phyloP scores from a whole-genome alignment of 1,140 invertebrate species.

The Leptopilina clavipes region DNA sequence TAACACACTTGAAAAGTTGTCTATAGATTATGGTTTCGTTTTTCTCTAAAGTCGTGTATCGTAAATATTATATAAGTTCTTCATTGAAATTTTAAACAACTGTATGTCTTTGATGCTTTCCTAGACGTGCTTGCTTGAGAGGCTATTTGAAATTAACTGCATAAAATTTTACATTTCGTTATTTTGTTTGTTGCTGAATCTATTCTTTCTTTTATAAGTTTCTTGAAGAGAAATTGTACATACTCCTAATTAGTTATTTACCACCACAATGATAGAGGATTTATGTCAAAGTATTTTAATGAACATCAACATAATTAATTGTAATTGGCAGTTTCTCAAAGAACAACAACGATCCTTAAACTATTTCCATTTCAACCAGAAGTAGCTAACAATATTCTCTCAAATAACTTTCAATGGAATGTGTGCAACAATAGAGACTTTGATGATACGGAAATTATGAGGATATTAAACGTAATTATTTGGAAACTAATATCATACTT shows the following conservation, averaged over 20 bases:
- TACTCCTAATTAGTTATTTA: not conserved
- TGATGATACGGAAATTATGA: constrained; percentile 9
- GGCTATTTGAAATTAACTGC: no score
- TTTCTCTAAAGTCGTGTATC: not conserved
- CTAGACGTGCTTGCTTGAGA: not conserved
- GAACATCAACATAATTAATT: not conserved
- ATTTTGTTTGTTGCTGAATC: no score
- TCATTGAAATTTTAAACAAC: constrained; percentile 23
- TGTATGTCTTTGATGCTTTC: not conserved
- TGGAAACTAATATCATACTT: constrained; percentile 3
- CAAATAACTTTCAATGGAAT: constrained; percentile 7
- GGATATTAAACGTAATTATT: constrained; percentile 13
- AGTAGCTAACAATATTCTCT: not conserved
- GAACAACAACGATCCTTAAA: not conserved
- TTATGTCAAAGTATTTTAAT: not conserved
- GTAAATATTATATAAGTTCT: not conserved
- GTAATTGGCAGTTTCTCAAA: not conserved
- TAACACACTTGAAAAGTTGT: constrained; percentile 11
- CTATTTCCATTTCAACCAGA: not conserved
- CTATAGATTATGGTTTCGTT: not conserved
- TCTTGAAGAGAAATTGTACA: no score
- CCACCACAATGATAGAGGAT: not conserved
- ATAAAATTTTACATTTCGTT: no score
- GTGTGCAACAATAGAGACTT: not conserved
- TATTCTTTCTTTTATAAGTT: no score